These are phyloP conservation scores for Elephantulus edwardii DNA, from an alignment of 2,113 vertebrate genomes.

Conservation along the genomic window DNA sequence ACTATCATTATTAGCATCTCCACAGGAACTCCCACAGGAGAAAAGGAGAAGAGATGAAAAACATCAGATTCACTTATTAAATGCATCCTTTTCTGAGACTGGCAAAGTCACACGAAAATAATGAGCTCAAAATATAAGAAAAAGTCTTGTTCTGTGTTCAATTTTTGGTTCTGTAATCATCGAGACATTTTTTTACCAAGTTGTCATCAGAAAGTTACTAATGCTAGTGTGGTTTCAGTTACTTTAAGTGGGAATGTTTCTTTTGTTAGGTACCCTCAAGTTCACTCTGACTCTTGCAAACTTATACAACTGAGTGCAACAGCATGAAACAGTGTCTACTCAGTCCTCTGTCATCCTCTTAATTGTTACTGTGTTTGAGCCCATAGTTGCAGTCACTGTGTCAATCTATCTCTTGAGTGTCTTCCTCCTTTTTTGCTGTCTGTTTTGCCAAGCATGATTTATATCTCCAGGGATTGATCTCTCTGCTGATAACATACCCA, in stretches of 20 bases:
- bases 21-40: conserved; percentile 9
- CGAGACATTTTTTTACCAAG: conserved; percentile 8
- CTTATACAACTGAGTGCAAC: too few species aligned
- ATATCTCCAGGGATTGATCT: too few species aligned
- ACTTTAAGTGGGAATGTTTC: conserved; percentile 23
- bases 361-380: too few species aligned
- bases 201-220: conserved; percentile 25
- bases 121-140: conserved; percentile 5
- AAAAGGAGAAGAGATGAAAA: conserved; percentile 54
- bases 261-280: too few species aligned
- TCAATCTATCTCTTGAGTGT: too few species aligned
- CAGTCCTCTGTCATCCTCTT: too few species aligned
- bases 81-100: conserved; percentile 32
- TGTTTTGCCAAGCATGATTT: too few species aligned
- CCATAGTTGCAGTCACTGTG: too few species aligned
- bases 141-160: neutral
- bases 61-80: conserved; percentile 29
- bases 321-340: too few species aligned
- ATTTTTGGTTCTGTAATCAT: conserved; percentile 11
- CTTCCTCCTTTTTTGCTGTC: too few species aligned
- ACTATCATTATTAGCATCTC: conserved; percentile 47
- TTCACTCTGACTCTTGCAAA: too few species aligned
- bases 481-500: too few species aligned
- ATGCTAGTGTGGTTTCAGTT: conserved; percentile 30
- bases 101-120: conserved; percentile 37